Evolutionary conservation across 2,888 invertebrate genomes (phyloP).

Genomic region (Dynastes hyllus): DNA sequence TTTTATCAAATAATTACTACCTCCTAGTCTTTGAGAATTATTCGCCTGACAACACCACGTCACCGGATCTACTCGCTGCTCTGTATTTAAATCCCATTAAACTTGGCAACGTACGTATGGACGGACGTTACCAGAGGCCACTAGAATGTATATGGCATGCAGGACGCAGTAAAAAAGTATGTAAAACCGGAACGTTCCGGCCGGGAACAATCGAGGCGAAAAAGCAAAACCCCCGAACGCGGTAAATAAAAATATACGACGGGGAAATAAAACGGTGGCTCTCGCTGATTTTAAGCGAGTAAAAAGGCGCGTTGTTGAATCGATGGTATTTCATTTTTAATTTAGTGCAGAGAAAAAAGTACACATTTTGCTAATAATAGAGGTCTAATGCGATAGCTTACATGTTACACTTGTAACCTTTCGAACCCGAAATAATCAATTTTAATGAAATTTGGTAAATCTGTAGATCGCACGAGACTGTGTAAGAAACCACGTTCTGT

Average conservation of each 20-base stretch:
- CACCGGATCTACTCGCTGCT: background rate
- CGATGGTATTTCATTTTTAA: too few relatives aligned
- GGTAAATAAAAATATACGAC: conserved; percentile 1
- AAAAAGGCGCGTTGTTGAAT: too few relatives aligned
- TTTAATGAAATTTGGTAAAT: too few relatives aligned
- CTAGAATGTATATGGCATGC: background rate
- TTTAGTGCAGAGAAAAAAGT: too few relatives aligned
- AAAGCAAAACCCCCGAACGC: background rate
- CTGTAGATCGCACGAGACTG: too few relatives aligned
- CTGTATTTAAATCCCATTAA: conserved; percentile 19
- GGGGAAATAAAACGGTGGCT: background rate
- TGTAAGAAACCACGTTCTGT: too few relatives aligned
- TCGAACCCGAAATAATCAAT: too few relatives aligned
- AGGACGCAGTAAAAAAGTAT: background rate
- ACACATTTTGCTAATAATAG: too few relatives aligned
- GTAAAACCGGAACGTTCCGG: background rate
- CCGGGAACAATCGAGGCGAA: background rate
- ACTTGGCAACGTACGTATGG: background rate
- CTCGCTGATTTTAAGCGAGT: background rate
- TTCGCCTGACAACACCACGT: background rate
- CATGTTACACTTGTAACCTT: too few relatives aligned
- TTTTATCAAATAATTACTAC: conserved; percentile 36
- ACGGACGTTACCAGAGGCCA: background rate
- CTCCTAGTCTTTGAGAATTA: background rate
- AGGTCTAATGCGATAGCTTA: too few relatives aligned